phyloP scores from a whole-genome alignment of 2,797 vertebrate species.

The Alcedo quadribrachys region DNA sequence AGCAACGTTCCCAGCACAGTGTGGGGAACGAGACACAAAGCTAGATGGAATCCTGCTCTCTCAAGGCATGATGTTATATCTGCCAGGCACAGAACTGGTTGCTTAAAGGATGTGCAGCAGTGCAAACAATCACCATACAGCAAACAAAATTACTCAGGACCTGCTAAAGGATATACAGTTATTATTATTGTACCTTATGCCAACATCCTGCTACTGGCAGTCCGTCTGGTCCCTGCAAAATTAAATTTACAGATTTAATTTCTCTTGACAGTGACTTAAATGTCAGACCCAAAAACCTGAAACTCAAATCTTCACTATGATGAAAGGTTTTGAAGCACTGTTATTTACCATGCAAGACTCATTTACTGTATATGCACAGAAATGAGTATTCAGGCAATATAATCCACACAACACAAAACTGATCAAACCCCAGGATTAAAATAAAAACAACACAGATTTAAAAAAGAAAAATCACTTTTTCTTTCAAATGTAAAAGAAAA shows the following conservation, averaged over 20 bases:
- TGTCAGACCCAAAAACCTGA: not conserved
- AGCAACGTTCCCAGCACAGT: not conserved
- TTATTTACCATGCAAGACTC: slow-evolving; percentile 15
- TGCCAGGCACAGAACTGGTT: not conserved
- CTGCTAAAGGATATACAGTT: not conserved
- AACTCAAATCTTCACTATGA: not conserved
- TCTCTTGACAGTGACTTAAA: not conserved
- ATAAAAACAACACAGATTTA: not conserved
- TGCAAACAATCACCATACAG: not conserved
- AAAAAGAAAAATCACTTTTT: not conserved
- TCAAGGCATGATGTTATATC: accelerated
- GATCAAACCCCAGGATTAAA: not conserved
- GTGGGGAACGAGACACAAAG: not conserved
- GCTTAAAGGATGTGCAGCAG: not conserved
- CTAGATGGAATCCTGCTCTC: not conserved
- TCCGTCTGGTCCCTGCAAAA: slow-evolving; percentile 90
- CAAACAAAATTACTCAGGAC: not conserved
- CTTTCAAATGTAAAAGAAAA: not conserved
- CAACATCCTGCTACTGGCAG: slow-evolving; percentile 95
- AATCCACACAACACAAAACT: not conserved
- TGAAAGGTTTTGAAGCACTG: not conserved
- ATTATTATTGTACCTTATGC: slow-evolving; percentile 87
- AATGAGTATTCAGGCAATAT: not conserved
- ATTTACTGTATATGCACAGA: not conserved
- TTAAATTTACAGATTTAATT: not conserved